Conservation (phyloP, 2,113 vertebrate species). For the Actinemys pallida region DNA sequence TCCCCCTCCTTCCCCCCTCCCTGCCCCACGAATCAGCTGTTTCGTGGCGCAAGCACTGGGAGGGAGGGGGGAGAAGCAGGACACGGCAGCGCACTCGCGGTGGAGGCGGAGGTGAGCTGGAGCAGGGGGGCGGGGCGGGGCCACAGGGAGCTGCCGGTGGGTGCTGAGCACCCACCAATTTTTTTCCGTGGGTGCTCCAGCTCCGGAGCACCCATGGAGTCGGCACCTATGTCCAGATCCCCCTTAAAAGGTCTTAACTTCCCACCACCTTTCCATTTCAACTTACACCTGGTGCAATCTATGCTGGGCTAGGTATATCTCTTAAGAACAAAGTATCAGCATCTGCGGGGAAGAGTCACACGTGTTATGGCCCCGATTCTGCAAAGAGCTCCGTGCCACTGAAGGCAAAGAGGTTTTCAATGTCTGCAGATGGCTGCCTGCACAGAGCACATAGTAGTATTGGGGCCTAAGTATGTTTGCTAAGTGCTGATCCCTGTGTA, state of each 20-base stretch:
- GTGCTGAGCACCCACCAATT: too few relatives aligned
- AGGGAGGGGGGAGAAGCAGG: too few relatives aligned
- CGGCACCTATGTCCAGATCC: neutral
- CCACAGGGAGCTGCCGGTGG: too few relatives aligned
- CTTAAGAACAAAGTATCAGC: neutral
- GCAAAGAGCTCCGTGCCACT: neutral
- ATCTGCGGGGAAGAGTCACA: neutral
- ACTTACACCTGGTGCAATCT: neutral
- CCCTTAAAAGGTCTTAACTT: neutral
- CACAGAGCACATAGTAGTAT: neutral
- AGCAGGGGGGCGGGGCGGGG: too few relatives aligned
- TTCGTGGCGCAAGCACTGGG: too few relatives aligned
- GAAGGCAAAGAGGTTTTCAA: neutral
- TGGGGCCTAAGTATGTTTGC: neutral
- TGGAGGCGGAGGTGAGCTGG: too few relatives aligned
- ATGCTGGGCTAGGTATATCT: neutral
- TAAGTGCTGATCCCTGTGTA: neutral
- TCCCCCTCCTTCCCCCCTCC: too few relatives aligned
- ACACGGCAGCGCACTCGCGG: too few relatives aligned
- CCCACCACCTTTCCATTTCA: conserved; percentile 28
- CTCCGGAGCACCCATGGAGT: too few relatives aligned
- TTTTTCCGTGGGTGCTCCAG: too few relatives aligned
- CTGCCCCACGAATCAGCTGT: too few relatives aligned
- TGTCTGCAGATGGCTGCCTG: neutral
- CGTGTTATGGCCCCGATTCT: neutral